phyloP scores from a whole-genome alignment of 2,797 vertebrate species.

The Bucorvus abyssinicus region DNA sequence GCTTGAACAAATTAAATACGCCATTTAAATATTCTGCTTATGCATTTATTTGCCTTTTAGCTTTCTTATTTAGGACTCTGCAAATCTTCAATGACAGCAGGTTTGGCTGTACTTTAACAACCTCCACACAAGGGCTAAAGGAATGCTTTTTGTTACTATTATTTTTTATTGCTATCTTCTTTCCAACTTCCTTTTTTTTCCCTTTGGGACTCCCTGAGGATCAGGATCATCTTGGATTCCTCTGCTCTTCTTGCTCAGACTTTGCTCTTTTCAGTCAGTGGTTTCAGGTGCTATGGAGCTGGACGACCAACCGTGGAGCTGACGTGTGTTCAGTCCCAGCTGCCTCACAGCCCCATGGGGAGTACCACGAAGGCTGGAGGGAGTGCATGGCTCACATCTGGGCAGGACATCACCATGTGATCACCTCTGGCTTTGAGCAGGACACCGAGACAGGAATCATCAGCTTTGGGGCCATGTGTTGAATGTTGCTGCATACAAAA shows the following conservation, averaged over 20 bases:
- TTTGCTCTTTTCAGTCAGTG: background rate
- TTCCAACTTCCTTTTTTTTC: background rate
- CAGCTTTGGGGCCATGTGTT: background rate
- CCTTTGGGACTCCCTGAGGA: background rate
- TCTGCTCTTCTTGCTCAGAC: background rate
- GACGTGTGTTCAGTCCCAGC: rapidly evolving
- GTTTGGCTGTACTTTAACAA: background rate
- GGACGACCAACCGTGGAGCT: background rate
- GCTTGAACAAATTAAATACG: background rate
- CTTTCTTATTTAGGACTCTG: background rate
- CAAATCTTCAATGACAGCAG: background rate
- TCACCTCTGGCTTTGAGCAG: background rate
- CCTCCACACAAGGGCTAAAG: background rate
- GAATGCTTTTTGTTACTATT: background rate
- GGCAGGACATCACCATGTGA: background rate
- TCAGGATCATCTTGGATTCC: background rate
- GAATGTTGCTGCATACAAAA: rapidly evolving
- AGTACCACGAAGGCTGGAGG: background rate
- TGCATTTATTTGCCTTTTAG: background rate
- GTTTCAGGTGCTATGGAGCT: no score
- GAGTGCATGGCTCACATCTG: background rate
- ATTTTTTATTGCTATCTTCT: background rate
- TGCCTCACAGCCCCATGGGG: no score
- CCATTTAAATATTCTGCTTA: background rate
- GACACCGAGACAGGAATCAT: background rate